These are phyloP conservation scores for Lacerta viridis DNA, from an alignment of 2,797 vertebrate genomes.

Conservation along the genomic window DNA sequence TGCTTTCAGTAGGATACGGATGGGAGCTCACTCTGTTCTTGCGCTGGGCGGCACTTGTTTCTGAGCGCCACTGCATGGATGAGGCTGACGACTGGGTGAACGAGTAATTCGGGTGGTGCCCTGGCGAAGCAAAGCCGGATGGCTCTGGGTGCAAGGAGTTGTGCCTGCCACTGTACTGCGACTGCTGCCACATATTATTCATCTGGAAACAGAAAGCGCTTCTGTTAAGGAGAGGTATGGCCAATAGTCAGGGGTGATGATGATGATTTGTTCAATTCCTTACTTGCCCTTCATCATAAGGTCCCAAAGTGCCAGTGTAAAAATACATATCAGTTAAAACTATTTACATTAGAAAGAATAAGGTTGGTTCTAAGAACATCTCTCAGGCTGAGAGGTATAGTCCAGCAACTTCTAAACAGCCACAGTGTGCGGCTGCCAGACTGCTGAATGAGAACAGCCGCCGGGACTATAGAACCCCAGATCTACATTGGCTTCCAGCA, in stretches of 20 bases:
- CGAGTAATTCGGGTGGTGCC: slow-evolving; percentile 55
- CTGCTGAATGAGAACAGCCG: too few species aligned
- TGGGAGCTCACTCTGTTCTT: slow-evolving; percentile 78
- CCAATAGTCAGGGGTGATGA: neutral
- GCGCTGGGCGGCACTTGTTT: slow-evolving; percentile 63
- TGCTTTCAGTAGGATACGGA: slow-evolving; percentile 68
- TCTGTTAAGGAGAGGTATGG: neutral
- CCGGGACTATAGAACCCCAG: too few species aligned
- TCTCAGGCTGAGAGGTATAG: too few species aligned
- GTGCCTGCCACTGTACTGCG: slow-evolving; percentile 64
- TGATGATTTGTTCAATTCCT: neutral
- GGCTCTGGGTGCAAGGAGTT: slow-evolving; percentile 65
- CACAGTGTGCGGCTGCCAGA: too few species aligned
- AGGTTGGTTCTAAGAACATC: too few species aligned
- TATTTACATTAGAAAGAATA: too few species aligned
- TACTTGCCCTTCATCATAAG: neutral
- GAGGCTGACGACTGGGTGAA: slow-evolving; percentile 51
- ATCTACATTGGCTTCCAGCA: too few species aligned
- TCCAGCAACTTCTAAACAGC: too few species aligned
- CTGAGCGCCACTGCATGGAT: slow-evolving; percentile 56
- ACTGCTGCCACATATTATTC: slow-evolving; percentile 84
- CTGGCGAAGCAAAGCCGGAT: slow-evolving; percentile 41
- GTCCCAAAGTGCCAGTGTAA: neutral
- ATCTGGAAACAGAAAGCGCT: slow-evolving; percentile 77
- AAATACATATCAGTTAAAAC: too few species aligned